phyloP scores from a whole-genome alignment of 2,797 vertebrate genomes.

The Petrocephalus sullivani region DNA sequence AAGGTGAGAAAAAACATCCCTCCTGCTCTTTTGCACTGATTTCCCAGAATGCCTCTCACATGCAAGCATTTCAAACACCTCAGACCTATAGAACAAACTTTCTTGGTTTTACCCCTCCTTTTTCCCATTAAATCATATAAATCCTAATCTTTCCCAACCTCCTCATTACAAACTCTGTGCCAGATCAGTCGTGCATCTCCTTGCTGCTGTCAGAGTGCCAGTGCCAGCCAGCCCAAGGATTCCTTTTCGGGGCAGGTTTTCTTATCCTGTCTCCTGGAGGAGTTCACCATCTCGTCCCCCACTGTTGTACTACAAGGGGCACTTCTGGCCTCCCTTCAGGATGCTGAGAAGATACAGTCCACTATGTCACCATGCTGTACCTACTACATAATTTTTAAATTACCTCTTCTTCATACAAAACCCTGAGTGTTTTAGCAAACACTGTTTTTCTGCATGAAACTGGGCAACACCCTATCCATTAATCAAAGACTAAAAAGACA shows the following conservation, averaged over 20 bases:
- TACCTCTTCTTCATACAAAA: background rate
- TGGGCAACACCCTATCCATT: background rate
- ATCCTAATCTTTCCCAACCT: background rate
- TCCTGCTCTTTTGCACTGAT: background rate
- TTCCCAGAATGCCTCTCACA: background rate
- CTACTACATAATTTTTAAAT: background rate
- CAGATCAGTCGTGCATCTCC: background rate
- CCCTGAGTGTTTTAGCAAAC: background rate
- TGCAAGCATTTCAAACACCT: background rate
- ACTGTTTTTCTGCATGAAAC: background rate
- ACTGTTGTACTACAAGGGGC: background rate
- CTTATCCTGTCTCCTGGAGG: background rate
- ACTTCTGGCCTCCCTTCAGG: background rate
- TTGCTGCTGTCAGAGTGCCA: background rate
- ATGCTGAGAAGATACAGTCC: background rate
- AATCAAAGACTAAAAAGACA: background rate
- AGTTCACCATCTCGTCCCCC: background rate
- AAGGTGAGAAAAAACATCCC: background rate
- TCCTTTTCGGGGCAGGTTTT: background rate
- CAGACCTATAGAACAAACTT: background rate
- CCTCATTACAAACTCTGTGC: background rate
- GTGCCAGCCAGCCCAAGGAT: too few relatives aligned
- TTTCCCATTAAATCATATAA: background rate
- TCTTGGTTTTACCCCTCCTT: background rate
- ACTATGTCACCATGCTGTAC: background rate